Percentiles rank a stretch among this genome's conserved stretches.
phyloP scores from a whole-genome alignment of 1,140 invertebrate genomes.

The Bombus consobrinus region DNA sequence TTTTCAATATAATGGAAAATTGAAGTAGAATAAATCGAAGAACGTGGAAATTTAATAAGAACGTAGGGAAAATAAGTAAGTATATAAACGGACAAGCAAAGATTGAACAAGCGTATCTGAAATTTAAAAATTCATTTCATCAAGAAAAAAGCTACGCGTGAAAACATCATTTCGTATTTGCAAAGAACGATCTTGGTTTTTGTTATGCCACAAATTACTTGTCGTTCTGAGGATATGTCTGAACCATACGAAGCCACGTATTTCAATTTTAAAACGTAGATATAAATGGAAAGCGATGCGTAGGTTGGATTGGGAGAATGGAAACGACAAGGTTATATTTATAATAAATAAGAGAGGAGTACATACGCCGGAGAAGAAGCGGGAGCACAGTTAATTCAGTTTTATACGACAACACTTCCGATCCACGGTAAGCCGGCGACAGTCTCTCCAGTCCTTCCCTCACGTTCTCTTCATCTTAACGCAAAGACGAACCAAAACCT shows the following conservation, averaged over 20 bases:
- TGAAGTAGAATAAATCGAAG: neutral
- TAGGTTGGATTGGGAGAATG: neutral
- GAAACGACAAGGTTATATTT: constrained; percentile 22
- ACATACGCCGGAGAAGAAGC: constrained; percentile 1
- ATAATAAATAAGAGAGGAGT: constrained; percentile 46
- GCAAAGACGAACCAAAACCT: constrained; percentile 71
- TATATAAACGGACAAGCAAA: neutral
- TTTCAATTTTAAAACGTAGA: constrained; percentile 6
- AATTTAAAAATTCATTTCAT: neutral
- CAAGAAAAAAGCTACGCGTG: neutral
- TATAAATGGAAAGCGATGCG: constrained; percentile 15
- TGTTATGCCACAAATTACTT: neutral
- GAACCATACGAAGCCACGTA: neutral
- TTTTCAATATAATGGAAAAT: neutral
- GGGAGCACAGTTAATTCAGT: constrained; percentile 48
- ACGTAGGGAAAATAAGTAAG: neutral
- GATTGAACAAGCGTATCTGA: too few relatives aligned
- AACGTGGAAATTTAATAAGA: neutral
- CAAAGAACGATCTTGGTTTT: neutral
- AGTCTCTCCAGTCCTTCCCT: constrained; percentile 40
- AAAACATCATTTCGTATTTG: neutral
- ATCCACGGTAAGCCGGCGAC: constrained; percentile 49
- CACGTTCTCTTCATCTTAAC: constrained; percentile 47
- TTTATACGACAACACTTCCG: constrained; percentile 55
- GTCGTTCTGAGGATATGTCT: neutral